phyloP scores from a whole-genome alignment of 2,888 invertebrate genomes.

The Micropterix aruncella region DNA sequence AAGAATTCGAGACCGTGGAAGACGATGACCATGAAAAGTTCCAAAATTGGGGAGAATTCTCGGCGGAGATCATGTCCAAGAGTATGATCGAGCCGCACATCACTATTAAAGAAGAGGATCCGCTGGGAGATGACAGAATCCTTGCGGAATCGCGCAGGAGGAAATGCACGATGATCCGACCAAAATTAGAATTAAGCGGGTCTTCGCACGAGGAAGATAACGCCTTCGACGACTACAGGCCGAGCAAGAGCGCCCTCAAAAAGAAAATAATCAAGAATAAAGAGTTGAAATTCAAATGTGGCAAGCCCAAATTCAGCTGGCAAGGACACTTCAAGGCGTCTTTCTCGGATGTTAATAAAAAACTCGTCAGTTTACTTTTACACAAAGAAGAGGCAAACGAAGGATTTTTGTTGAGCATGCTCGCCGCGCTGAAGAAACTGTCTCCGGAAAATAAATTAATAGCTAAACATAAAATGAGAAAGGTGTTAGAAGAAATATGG shows the following conservation, averaged over 20 bases:
- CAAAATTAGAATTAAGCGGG: neutral
- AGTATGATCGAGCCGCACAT: neutral
- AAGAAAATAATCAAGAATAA: neutral
- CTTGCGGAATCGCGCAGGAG: neutral
- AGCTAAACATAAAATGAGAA: neutral
- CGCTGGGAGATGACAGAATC: neutral
- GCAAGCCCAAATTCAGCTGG: too few relatives aligned
- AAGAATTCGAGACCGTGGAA: too few relatives aligned
- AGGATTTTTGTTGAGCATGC: neutral
- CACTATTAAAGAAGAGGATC: neutral
- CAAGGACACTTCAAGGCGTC: neutral
- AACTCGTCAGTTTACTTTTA: neutral
- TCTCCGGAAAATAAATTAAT: neutral
- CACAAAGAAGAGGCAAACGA: neutral
- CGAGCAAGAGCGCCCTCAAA: neutral
- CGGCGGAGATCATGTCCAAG: neutral
- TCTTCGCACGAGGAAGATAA: neutral
- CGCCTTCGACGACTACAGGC: neutral
- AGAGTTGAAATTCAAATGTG: too few relatives aligned
- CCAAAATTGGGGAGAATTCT: neutral
- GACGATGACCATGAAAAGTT: neutral
- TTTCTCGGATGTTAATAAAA: neutral
- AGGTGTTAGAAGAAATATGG: neutral
- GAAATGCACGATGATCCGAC: neutral
- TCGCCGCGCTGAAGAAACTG: neutral